Evolutionary conservation across 1,140 invertebrate species (phyloP), one percentile per base, ranked within the genome.

Genomic region (Achatina immaculata): DNA sequence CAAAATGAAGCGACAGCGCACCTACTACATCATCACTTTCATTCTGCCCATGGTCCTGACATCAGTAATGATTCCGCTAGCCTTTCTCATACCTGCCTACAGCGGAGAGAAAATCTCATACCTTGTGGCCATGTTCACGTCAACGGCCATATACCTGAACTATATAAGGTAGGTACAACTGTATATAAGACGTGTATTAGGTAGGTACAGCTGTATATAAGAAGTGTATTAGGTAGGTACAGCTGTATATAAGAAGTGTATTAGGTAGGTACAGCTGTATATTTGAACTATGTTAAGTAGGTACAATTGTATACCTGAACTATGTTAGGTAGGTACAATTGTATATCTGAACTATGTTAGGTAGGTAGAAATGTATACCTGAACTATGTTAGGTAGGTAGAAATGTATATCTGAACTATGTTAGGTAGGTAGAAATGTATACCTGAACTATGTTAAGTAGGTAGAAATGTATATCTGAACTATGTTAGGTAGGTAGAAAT

Each of bases 101-200:
- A 84, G 82, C 0, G 85, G 85, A 45, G 85, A 86, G 76, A 82
- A 82, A 48, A 76, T 86, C 19, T 84, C 85, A 28, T 84, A 82
- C 75, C 58, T 81, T 24, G 82, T 86, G 68, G 78, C 83, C 16
- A 80, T 83, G 45, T 75, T 86, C 45, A 48, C 84, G 43, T 81
- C 83, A 9, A 82, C 73, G 31, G 77, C 80, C 19, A 74, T 86
- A 11, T 86, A 82, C 58, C 36, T 84, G 6, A 81, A 73, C 40
- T 80, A 58, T 48, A 71, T 74, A 19, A 74, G 36, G 68, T 69
- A 4, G 42, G 68, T 69, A 11, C 62, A 65, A 9, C 11, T 65
- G 48, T 11, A 51, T 51, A 24, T 51, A 14, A 14, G 11, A 51
- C 11, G 11, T 24, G 11, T 14, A 11, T 11, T 51, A 24, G 24